These are phyloP conservation scores for Seriola quinqueradiata DNA, from an alignment of 2,113 vertebrate species.

Conservation along the genomic window DNA sequence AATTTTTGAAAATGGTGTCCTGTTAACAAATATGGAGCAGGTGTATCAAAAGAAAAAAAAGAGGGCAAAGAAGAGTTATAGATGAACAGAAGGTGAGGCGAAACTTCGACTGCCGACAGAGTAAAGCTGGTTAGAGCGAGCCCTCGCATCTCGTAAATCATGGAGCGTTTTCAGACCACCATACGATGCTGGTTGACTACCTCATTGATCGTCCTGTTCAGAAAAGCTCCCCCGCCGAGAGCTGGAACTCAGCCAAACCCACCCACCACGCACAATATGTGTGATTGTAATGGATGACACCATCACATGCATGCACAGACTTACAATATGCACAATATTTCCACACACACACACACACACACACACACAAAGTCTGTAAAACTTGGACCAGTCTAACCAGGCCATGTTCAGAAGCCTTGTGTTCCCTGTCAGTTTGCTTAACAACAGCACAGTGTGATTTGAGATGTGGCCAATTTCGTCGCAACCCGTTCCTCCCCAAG, in stretches of 20 bases:
- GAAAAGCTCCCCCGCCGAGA: constrained; percentile 48
- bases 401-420: constrained; percentile 22
- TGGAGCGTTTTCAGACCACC: constrained; percentile 58
- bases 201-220: constrained; percentile 76
- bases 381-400: constrained; percentile 22
- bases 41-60: constrained; percentile 28
- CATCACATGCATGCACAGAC: background rate
- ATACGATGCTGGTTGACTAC: constrained; percentile 58
- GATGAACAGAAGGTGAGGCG: constrained; percentile 53
- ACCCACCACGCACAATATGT: constrained; percentile 30
- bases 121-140: constrained; percentile 44
- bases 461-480: constrained; percentile 49
- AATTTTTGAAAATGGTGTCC: constrained; percentile 22
- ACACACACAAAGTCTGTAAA: constrained; percentile 25
- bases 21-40: constrained; percentile 28
- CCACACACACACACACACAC: background rate
- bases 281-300: constrained; percentile 50
- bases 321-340: background rate
- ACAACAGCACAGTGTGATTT: constrained; percentile 48
- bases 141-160: constrained; percentile 67
- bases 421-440: constrained; percentile 50
- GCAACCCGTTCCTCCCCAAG: constrained; percentile 39
- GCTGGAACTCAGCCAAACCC: constrained; percentile 60
- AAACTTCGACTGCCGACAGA: constrained; percentile 39
- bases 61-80: constrained; percentile 13